Percentiles rank a stretch among this genome's conserved stretches.
Evolutionary conservation across 1,140 invertebrate genomes (phyloP).

Genomic region (Phthorimaea operculella): DNA sequence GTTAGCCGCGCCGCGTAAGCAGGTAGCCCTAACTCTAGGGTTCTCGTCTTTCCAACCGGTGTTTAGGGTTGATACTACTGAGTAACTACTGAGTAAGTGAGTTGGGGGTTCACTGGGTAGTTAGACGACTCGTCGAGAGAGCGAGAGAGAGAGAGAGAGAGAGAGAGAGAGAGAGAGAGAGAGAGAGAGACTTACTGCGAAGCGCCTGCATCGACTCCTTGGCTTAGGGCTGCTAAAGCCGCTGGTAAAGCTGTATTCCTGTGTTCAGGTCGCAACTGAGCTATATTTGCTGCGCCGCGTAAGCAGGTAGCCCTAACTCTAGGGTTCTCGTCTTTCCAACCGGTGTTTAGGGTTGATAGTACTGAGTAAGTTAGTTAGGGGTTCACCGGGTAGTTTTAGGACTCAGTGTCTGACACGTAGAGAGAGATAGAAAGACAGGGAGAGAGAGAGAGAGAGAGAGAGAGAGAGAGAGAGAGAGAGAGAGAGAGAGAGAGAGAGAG

Average conservation of each 20-base stretch:
- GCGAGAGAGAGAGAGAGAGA: too few relatives aligned
- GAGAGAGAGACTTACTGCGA: slow-evolving; percentile 39
- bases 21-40: slow-evolving; percentile 69
- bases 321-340: slow-evolving; percentile 69
- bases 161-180: too few relatives aligned
- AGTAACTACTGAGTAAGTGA: slow-evolving; percentile 71
- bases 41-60: slow-evolving; percentile 70
- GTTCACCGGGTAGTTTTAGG: too few relatives aligned
- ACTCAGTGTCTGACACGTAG: too few relatives aligned
- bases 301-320: slow-evolving; percentile 72
- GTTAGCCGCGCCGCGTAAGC: slow-evolving; percentile 71
- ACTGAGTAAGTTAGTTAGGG: too few relatives aligned
- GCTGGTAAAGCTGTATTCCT: slow-evolving; percentile 27
- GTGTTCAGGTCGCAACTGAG: slow-evolving; percentile 27
- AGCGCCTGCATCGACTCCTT: slow-evolving; percentile 47
- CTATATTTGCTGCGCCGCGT: slow-evolving; percentile 70
- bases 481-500: too few relatives aligned
- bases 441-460: too few relatives aligned
- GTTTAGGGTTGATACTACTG: slow-evolving; percentile 68
- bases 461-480: too few relatives aligned
- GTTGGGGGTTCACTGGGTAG: too few relatives aligned
- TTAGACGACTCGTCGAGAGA: too few relatives aligned
- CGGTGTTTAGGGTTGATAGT: slow-evolving; percentile 68
- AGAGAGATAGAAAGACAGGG: too few relatives aligned
- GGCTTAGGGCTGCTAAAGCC: slow-evolving; percentile 43